These are phyloP conservation scores for Calliphora vomitoria DNA, from an alignment of 2,888 invertebrate species.

Conservation along the genomic window DNA sequence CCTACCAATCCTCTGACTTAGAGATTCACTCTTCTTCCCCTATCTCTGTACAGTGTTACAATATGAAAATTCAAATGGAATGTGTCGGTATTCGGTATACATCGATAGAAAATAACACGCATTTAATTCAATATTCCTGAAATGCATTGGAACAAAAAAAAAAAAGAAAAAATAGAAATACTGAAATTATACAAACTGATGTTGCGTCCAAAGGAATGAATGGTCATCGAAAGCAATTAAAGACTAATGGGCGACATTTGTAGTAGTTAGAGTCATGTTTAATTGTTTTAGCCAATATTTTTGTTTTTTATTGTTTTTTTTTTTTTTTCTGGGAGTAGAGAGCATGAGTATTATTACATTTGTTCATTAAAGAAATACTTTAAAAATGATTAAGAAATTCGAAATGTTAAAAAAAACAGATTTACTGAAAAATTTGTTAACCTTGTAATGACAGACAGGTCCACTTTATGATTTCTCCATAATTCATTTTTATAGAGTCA, in stretches of 20 bases:
- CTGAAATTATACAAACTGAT: slow-evolving; percentile 29
- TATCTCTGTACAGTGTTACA: background rate
- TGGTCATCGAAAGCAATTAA: slow-evolving; percentile 59
- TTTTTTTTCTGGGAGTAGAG: background rate
- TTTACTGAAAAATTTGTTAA: background rate
- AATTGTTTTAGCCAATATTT: slow-evolving; percentile 61
- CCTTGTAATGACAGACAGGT: background rate
- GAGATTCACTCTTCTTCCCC: slow-evolving; percentile 28
- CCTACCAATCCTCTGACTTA: slow-evolving; percentile 44
- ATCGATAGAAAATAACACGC: slow-evolving; percentile 62
- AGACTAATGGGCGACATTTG: slow-evolving; percentile 65
- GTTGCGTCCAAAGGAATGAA: slow-evolving; percentile 41
- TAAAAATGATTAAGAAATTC: background rate
- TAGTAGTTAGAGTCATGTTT: slow-evolving; percentile 47
- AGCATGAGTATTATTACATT: background rate
- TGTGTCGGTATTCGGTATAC: slow-evolving; percentile 27
- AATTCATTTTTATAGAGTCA: too few relatives aligned
- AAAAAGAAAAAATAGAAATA: slow-evolving; percentile 14
- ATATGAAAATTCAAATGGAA: slow-evolving; percentile 47
- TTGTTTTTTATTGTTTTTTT: background rate
- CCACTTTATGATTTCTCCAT: too few relatives aligned
- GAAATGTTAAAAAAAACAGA: background rate
- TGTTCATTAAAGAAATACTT: background rate
- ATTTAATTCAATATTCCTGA: slow-evolving; percentile 71
- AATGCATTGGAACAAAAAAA: slow-evolving; percentile 38